Conservation (phyloP, 2,113 vertebrate genomes). For the Amia ocellicauda region DNA sequence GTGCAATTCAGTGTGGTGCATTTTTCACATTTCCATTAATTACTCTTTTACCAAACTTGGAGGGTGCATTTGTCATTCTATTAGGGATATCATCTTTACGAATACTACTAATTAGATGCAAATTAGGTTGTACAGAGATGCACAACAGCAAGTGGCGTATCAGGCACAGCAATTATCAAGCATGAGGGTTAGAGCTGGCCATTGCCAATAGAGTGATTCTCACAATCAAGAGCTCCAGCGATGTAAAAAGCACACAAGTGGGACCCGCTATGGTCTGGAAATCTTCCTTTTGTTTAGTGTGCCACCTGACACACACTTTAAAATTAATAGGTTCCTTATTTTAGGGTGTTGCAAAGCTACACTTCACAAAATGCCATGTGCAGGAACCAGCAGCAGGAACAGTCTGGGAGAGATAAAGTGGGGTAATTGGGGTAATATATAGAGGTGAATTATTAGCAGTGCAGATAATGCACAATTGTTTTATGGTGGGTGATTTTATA, state of each 20-base stretch:
- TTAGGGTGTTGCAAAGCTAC: too few species aligned
- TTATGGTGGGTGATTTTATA: background rate
- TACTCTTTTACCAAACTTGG: constrained; percentile 40
- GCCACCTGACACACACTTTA: background rate
- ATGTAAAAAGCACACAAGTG: background rate
- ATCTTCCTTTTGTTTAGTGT: background rate
- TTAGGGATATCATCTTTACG: constrained; percentile 52
- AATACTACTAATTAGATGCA: constrained; percentile 62
- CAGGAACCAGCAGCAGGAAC: too few species aligned
- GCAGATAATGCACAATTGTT: background rate
- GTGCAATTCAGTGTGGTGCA: background rate
- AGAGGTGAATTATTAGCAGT: too few species aligned
- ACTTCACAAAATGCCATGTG: too few species aligned
- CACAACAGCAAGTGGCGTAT: constrained; percentile 42
- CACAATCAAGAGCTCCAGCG: background rate
- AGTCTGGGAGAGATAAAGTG: background rate
- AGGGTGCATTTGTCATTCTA: constrained; percentile 52
- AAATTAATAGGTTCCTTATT: background rate
- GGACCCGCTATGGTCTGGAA: background rate
- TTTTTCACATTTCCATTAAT: constrained; percentile 16
- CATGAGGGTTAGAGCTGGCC: constrained; percentile 36
- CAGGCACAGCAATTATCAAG: constrained; percentile 53
- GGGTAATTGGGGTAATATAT: too few species aligned
- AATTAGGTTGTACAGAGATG: constrained; percentile 55
- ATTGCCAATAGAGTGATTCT: constrained; percentile 33